Evolutionary conservation across 2,797 vertebrate species (phyloP).

Genomic region (Onychomys leucogaster): DNA sequence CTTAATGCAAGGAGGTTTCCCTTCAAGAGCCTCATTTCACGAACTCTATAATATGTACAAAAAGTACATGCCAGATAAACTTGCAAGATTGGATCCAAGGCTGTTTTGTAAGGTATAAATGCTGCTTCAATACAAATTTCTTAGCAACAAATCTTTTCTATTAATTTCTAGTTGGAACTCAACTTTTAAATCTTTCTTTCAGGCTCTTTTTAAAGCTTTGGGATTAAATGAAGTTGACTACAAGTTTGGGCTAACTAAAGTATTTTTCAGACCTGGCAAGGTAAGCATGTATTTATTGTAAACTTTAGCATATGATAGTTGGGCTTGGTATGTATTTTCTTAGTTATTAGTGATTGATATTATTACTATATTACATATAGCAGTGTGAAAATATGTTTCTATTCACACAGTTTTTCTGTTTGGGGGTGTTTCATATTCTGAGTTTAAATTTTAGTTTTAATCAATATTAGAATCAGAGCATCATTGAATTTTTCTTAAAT

Average conservation of each 20-base stretch:
- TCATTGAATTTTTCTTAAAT: constrained; percentile 27
- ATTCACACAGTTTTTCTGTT: neutral
- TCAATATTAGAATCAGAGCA: constrained; percentile 21
- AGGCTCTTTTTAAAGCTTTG: constrained; percentile 98
- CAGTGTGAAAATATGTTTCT: neutral
- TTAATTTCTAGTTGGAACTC: constrained; percentile 71
- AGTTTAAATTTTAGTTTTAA: neutral
- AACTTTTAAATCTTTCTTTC: constrained; percentile 80
- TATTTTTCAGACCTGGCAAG: constrained; percentile 98
- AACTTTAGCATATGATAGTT: constrained; percentile 20
- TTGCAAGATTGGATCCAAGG: constrained; percentile 95
- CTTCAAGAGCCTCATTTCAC: constrained; percentile 97
- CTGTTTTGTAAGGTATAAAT: constrained; percentile 96
- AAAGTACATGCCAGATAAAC: constrained; percentile 96
- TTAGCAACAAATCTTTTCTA: constrained; percentile 62
- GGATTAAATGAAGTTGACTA: constrained; percentile 98
- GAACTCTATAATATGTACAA: constrained; percentile 99
- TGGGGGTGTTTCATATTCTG: neutral
- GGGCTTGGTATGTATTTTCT: neutral
- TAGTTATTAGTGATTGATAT: constrained; percentile 11
- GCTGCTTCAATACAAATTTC: constrained; percentile 12
- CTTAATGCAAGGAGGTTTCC: constrained; percentile 99
- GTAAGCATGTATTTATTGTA: constrained; percentile 87
- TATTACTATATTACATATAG: neutral
- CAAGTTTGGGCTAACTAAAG: constrained; percentile 98